Conservation (phyloP, 1,140 invertebrate species). For the Lucilia sericata region DNA sequence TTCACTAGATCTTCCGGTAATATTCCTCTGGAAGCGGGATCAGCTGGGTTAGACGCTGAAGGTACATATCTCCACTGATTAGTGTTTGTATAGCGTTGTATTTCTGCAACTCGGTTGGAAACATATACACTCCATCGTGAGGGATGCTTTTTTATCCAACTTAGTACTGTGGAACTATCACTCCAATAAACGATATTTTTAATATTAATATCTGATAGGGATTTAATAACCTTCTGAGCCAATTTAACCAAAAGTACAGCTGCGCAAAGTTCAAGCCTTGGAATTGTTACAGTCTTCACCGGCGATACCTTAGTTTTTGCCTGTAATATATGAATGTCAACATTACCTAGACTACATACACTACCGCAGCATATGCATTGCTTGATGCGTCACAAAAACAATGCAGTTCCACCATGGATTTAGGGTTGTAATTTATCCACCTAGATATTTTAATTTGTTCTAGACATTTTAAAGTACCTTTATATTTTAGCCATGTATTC, state of each 20-base stretch:
- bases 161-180: conserved; percentile 13
- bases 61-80: conserved; percentile 35
- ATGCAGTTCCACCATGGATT: conserved; percentile 50
- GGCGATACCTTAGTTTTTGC: conserved; percentile 46
- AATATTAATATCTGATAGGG: neutral
- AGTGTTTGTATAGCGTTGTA: neutral
- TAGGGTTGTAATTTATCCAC: conserved; percentile 39
- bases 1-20: conserved; percentile 25
- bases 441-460: conserved; percentile 50
- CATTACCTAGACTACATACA: conserved; percentile 49
- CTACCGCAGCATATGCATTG: conserved; percentile 54
- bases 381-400: conserved; percentile 60
- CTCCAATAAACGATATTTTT: conserved; percentile 17
- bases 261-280: conserved; percentile 50
- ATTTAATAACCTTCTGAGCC: conserved; percentile 28
- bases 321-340: conserved; percentile 37
- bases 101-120: conserved; percentile 37
- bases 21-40: conserved; percentile 32
- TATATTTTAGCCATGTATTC: conserved; percentile 52
- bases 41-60: conserved; percentile 38
- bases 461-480: conserved; percentile 9
- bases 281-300: conserved; percentile 45
- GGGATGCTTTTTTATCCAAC: conserved; percentile 1
- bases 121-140: conserved; percentile 32
- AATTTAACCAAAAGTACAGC: conserved; percentile 47